These are phyloP conservation scores for Anthrax anthrax DNA, from an alignment of 2,888 invertebrate species.

Conservation along the genomic window DNA sequence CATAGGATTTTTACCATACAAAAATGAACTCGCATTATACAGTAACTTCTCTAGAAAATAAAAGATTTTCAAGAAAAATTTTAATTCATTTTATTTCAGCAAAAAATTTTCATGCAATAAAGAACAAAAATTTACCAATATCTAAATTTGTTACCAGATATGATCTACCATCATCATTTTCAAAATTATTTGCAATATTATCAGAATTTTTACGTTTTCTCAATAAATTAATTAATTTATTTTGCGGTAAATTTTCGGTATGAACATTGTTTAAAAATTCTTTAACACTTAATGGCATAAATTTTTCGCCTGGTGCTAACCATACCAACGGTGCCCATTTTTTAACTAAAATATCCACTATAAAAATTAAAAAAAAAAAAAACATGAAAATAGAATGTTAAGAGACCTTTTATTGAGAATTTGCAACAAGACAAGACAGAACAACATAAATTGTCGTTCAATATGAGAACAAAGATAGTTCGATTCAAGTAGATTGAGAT, in stretches of 20 bases:
- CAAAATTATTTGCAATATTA: no score
- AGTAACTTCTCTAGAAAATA: conserved; percentile 25
- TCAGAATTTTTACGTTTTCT: no score
- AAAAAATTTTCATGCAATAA: no score
- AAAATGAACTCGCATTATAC: conserved; percentile 37
- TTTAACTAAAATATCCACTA: conserved; percentile 36
- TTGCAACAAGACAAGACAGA: no score
- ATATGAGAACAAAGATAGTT: no score
- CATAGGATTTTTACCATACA: conserved; percentile 44
- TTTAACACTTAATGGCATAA: conserved; percentile 45
- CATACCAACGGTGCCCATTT: conserved; percentile 53
- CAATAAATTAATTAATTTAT: neutral
- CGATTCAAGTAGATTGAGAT: no score
- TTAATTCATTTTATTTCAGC: no score
- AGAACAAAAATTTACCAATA: conserved; percentile 26
- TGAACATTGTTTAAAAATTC: conserved; percentile 45
- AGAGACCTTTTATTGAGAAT: no score
- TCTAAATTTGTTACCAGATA: conserved; percentile 38
- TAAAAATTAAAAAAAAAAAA: no score
- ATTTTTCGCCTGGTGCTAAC: conserved; percentile 49
- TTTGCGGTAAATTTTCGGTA: conserved; percentile 21
- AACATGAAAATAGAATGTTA: no score
- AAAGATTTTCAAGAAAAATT: neutral
- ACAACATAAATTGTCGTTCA: no score
- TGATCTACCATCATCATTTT: conserved; percentile 30